Evolutionary conservation across 35 echinoderm and acorn worm species (phyloP), one percentile per base, ranked within the genome.

Genomic region (Diadema setosum): DNA sequence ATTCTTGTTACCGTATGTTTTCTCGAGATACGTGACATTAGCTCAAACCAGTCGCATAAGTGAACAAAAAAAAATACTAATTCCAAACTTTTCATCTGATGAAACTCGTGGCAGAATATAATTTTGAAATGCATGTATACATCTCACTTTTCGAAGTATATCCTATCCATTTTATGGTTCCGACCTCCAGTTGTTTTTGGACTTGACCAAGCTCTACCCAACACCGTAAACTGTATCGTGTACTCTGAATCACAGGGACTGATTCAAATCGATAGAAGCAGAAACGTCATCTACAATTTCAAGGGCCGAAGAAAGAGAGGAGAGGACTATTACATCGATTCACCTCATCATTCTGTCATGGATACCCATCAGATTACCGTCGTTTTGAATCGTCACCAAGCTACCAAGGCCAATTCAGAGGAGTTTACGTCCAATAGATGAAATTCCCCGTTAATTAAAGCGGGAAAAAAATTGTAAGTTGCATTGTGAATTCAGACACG

Each of bases 281-380:
- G 89, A 30, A 91, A 85, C 67, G 49, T 91, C 14, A 33, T 80
- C 60, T 31, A 85, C 36, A 83, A 91, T 73, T 85, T 85, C 25
- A 37, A 44, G 24, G 61, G 59, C 18, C 80, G 46, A 85, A 17
- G 44, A 42, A 16, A 29, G 65, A 55, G 12, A 55, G 49, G 12
- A n/a, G n/a, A n/a, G n/a, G n/a, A n/a, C n/a, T n/a, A n/a, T n/a
- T n/a, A n/a, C n/a, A n/a, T 52, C n/a, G 48, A 11, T 11, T 52
- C 48, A 52, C 9, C 48, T 11, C 9, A 52, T n/a, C n/a, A n/a
- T n/a, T n/a, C 9, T 11, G 20, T 18, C 11, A 91, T 85, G 89
- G 58, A 84, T 32, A 84, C 58, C 1, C n/a, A 26, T 46, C 81
- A 91, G 24, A 44, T 91, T 8, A 12, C 35, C 15, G 18, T 45